Evolutionary conservation across 2,888 invertebrate species (phyloP).

Genomic region (Drosophila greeni): DNA sequence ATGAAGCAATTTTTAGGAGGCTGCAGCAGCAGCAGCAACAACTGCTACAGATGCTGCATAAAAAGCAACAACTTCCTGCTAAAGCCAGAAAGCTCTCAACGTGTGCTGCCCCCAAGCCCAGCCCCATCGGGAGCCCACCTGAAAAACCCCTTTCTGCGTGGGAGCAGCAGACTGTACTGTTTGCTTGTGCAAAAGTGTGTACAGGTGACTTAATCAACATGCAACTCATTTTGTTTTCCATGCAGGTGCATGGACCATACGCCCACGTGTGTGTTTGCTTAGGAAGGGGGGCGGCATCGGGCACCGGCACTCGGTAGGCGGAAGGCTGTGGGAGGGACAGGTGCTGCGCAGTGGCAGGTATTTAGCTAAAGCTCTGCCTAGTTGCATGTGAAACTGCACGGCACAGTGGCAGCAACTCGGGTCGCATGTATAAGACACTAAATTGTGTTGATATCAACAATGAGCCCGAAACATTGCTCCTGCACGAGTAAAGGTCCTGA

Average conservation of each 20-base stretch:
- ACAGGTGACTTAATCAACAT: constrained; percentile 74
- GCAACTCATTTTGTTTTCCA: constrained; percentile 65
- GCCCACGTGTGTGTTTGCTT: constrained; percentile 36
- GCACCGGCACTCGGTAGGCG: constrained; percentile 1
- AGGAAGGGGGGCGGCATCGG: constrained; percentile 15
- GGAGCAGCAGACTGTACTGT: constrained; percentile 41
- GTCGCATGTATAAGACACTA: constrained; percentile 66
- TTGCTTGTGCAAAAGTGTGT: constrained; percentile 67
- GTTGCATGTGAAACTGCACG: constrained; percentile 45
- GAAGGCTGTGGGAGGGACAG: not conserved
- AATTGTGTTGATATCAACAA: constrained; percentile 75
- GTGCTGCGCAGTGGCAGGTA: constrained; percentile 52
- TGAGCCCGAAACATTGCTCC: constrained; percentile 62
- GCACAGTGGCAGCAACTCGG: constrained; percentile 34
- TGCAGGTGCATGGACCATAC: constrained; percentile 40
- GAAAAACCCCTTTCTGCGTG: constrained; percentile 7
- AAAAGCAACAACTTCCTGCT: constrained; percentile 67
- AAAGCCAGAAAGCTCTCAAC: constrained; percentile 63
- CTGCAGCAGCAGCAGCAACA: constrained; percentile 25
- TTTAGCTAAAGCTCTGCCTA: constrained; percentile 63
- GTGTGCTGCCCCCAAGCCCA: constrained; percentile 10
- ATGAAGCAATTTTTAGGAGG: constrained; percentile 71
- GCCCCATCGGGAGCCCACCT: not conserved
- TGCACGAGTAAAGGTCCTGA: constrained; percentile 36
- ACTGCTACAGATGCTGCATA: constrained; percentile 54